Conservation (phyloP, 2,888 invertebrate species). For the Aricia artaxerxes region DNA sequence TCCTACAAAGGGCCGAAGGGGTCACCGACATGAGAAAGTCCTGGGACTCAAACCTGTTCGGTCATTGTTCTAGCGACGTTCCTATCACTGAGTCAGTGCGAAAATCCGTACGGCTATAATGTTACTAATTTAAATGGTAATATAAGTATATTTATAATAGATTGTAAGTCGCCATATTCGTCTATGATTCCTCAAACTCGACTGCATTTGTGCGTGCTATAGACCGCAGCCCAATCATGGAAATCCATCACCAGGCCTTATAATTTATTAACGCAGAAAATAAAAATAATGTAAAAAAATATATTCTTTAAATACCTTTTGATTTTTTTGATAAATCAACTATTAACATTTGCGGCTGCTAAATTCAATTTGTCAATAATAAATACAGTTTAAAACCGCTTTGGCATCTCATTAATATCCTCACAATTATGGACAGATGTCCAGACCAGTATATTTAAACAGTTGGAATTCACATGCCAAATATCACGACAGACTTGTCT, state of each 20-base stretch:
- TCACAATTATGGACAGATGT: not conserved
- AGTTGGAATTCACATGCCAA: not conserved
- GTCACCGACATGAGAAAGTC: constrained; percentile 9
- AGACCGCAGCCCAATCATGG: too few species aligned
- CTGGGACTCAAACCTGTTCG: not conserved
- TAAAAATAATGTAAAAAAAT: too few species aligned
- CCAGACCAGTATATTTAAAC: not conserved
- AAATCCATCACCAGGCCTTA: too few species aligned
- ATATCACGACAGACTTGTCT: not conserved
- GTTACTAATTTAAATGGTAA: not conserved
- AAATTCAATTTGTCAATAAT: not conserved
- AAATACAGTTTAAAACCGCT: not conserved
- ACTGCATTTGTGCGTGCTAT: too few species aligned
- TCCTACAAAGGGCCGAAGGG: not conserved
- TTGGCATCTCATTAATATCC: not conserved
- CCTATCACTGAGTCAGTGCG: not conserved
- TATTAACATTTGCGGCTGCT: not conserved
- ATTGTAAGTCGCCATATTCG: too few species aligned
- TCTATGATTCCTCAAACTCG: too few species aligned
- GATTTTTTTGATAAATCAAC: not conserved
- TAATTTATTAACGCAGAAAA: too few species aligned
- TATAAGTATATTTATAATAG: too few species aligned
- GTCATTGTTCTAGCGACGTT: not conserved
- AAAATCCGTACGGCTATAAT: not conserved
- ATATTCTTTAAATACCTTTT: not conserved